Conservation (phyloP, 2,113 vertebrate genomes). For the Myiagra hebetior region DNA sequence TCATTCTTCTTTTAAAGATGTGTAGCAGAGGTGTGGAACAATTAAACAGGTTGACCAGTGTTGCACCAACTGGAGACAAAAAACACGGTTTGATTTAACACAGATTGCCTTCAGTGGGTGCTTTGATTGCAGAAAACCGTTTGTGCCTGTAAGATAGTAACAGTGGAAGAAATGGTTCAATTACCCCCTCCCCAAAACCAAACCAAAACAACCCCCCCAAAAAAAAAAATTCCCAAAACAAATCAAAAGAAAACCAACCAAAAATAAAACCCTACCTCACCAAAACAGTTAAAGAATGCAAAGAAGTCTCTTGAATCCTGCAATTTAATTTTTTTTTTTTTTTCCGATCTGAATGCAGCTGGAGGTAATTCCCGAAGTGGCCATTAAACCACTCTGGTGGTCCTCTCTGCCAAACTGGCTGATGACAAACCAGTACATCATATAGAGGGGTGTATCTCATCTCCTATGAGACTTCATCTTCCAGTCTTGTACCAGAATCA, state of each 20-base stretch:
- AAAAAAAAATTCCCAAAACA: fast-evolving
- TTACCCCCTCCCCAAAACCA: fast-evolving
- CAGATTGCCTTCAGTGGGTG: not conserved
- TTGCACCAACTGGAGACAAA: not conserved
- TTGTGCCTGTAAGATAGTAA: not conserved
- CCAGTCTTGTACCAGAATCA: not conserved
- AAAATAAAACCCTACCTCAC: not conserved
- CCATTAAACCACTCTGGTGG: not conserved
- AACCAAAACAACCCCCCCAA: not conserved
- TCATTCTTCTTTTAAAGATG: not conserved
- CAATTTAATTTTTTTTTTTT: not conserved
- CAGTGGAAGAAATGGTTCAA: not conserved
- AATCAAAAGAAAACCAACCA: not conserved
- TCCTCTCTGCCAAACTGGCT: not conserved
- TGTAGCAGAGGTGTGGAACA: not conserved
- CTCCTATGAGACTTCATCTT: not conserved
- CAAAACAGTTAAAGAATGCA: not conserved
- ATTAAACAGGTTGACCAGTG: not conserved
- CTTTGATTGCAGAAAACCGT: not conserved
- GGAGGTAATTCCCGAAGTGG: not conserved
- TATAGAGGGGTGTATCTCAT: not conserved
- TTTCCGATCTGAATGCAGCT: not conserved
- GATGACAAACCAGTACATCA: not conserved
- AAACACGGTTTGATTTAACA: not conserved
- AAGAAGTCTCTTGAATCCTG: not conserved